phyloP scores from a whole-genome alignment of 2,113 vertebrate genomes.

The Saccopteryx bilineata region DNA sequence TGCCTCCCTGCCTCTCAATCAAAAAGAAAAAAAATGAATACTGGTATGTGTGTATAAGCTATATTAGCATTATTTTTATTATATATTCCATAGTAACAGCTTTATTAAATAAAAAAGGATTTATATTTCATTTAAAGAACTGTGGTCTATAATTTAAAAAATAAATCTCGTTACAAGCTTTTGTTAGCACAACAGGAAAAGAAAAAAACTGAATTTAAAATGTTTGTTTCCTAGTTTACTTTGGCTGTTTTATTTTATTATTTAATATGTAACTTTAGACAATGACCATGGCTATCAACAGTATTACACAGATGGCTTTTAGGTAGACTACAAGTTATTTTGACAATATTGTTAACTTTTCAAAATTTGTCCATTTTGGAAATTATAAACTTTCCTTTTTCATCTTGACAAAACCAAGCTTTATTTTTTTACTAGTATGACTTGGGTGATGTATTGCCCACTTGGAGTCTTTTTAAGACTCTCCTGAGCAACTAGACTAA shows the following conservation, averaged over 20 bases:
- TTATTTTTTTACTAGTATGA: neutral
- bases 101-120: neutral
- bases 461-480: neutral
- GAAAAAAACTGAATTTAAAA: neutral
- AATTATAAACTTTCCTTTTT: neutral
- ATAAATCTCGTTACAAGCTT: neutral
- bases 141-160: neutral
- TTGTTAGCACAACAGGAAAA: neutral
- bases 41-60: neutral
- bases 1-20: too few species aligned
- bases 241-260: neutral
- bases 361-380: neutral
- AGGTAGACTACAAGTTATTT: neutral
- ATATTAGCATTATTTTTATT: neutral
- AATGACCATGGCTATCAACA: neutral
- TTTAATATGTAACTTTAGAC: neutral
- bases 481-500: neutral
- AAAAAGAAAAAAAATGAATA: neutral
- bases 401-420: neutral
- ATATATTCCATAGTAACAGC: neutral
- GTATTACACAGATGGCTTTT: neutral
- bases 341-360: neutral
- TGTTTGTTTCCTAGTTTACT: neutral
- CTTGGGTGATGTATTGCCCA: neutral
- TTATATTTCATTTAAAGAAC: conserved; percentile 16